Conservation (phyloP, 2,113 vertebrate genomes). For the Pelecanoides urinatrix region DNA sequence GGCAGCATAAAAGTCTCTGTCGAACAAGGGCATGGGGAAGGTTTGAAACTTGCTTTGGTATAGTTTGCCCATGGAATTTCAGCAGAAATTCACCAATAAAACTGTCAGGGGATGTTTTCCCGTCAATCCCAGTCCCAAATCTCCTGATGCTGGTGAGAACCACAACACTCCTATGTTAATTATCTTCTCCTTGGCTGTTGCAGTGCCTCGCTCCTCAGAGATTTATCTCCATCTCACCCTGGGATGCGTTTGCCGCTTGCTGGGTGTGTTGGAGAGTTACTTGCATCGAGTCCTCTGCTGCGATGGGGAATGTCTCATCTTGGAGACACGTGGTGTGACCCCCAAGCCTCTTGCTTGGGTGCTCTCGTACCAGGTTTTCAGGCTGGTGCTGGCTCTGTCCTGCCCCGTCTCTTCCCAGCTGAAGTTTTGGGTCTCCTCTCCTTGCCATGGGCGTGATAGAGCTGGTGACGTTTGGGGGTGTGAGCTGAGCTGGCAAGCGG, state of each 20-base stretch:
- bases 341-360: neutral
- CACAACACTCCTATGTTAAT: neutral
- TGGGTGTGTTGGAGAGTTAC: neutral
- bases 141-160: neutral
- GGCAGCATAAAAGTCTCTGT: slow-evolving; percentile 43
- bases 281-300: neutral
- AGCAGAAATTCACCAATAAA: neutral
- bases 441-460: neutral
- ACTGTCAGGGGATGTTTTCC: neutral
- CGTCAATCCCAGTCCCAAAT: neutral
- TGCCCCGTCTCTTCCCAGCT: neutral
- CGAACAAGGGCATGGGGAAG: slow-evolving; percentile 39
- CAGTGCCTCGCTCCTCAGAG: neutral
- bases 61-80: neutral
- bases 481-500: neutral
- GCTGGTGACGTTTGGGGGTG: neutral
- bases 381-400: neutral
- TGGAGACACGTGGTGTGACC: rapidly evolving
- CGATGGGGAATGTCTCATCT: rapidly evolving
- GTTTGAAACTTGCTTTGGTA: slow-evolving; percentile 21
- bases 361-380: neutral
- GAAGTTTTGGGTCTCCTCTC: neutral
- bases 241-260: neutral
- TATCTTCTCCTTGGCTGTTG: neutral
- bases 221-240: neutral